These are phyloP conservation scores for Peromyscus leucopus DNA, from an alignment of 2,113 vertebrate species.

Conservation along the genomic window DNA sequence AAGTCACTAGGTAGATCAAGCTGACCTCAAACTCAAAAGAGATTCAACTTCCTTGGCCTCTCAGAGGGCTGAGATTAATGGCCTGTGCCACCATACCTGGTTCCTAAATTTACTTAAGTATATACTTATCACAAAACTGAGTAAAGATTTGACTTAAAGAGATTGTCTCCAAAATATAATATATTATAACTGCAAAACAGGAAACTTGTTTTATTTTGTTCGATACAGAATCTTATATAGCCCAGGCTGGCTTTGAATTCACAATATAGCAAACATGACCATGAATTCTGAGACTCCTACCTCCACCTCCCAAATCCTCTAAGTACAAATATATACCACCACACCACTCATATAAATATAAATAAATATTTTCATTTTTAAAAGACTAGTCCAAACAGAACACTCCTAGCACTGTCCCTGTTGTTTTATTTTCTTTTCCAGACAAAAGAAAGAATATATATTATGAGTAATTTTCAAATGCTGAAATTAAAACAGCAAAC, in stretches of 20 bases:
- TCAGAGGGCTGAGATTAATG: not conserved
- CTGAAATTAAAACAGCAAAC: slow-evolving; percentile 18
- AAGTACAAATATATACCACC: not conserved
- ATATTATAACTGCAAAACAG: slow-evolving; percentile 7
- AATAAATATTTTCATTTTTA: not conserved
- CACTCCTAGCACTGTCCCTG: not conserved
- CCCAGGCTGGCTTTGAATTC: not conserved
- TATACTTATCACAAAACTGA: slow-evolving; percentile 23
- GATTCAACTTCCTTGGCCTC: not conserved
- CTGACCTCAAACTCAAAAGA: slow-evolving; percentile 15
- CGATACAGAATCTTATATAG: not conserved
- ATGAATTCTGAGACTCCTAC: not conserved
- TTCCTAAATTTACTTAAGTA: slow-evolving; percentile 33
- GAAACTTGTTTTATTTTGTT: not conserved
- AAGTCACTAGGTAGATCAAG: not conserved
- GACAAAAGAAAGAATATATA: slow-evolving; percentile 33
- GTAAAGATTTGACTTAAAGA: not conserved
- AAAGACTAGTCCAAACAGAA: slow-evolving; percentile 35
- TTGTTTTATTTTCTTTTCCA: slow-evolving; percentile 23
- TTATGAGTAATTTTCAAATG: slow-evolving; percentile 30
- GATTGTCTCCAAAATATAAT: slow-evolving; percentile 12
- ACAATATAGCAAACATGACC: not conserved
- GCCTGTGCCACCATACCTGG: not conserved
- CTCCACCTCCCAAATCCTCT: not conserved
- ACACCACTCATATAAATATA: not conserved